Percentiles rank a stretch among this genome's conserved stretches.
Conservation (phyloP, 2,797 vertebrate species). For the Anabacerthia variegaticeps region DNA sequence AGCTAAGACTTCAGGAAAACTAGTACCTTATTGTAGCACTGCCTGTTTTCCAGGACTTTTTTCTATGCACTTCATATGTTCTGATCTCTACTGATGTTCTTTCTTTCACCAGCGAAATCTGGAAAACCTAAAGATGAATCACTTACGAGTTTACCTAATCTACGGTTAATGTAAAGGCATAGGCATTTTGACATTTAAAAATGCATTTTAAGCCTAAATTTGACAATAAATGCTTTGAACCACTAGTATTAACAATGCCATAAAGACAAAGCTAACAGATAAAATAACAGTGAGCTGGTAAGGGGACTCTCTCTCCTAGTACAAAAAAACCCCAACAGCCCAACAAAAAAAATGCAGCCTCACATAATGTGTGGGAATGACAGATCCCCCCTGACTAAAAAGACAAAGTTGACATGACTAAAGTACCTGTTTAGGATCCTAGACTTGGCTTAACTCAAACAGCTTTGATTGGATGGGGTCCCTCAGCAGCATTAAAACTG, state of each 20-base stretch:
- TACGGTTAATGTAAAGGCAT: neutral
- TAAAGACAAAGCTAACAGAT: constrained; percentile 31
- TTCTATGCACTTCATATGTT: neutral
- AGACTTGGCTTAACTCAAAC: constrained; percentile 68
- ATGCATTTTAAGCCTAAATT: constrained; percentile 37
- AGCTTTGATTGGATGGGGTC: constrained; percentile 78
- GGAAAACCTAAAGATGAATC: neutral
- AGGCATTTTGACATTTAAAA: constrained; percentile 31
- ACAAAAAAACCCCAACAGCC: neutral
- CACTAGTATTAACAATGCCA: constrained; percentile 15
- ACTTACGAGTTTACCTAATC: neutral
- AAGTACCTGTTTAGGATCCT: constrained; percentile 65
- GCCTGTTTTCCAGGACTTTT: neutral
- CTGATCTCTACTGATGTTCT: neutral
- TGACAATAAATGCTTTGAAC: constrained; percentile 47
- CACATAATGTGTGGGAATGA: neutral
- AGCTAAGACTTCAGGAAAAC: neutral
- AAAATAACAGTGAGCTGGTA: neutral
- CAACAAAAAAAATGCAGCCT: neutral
- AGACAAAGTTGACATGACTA: constrained; percentile 25
- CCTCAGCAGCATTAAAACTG: constrained; percentile 78
- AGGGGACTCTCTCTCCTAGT: neutral
- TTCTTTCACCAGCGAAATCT: neutral
- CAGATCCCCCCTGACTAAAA: neutral
- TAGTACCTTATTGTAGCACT: neutral